Percentiles rank a stretch among this genome's conserved stretches.
phyloP scores from a whole-genome alignment of 2,888 invertebrate species.

The Pammene fasciana region DNA sequence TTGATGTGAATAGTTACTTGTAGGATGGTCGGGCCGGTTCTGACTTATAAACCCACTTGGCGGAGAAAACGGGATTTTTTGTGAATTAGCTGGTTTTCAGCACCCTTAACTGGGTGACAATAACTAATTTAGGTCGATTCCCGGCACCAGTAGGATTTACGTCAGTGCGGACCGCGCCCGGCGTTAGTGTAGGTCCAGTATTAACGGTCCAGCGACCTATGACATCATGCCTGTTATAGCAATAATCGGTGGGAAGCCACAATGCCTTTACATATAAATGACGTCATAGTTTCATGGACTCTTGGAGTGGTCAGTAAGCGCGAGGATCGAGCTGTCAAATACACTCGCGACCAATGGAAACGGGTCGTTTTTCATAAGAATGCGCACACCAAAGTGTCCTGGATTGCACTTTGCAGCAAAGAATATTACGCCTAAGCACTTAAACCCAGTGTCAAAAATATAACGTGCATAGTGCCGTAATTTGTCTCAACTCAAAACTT shows the following conservation, averaged over 20 bases:
- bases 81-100: too few relatives aligned
- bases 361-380: too few relatives aligned
- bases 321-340: neutral
- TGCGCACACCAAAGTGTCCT: too few relatives aligned
- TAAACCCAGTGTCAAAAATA: too few relatives aligned
- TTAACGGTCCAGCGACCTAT: constrained; percentile 6
- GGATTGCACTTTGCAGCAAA: too few relatives aligned
- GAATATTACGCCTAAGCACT: too few relatives aligned
- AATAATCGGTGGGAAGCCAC: constrained; percentile 10
- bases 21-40: constrained; percentile 2
- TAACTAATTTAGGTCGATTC: too few relatives aligned
- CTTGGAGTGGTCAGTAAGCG: constrained; percentile 9
- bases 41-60: neutral
- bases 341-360: neutral
- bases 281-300: constrained; percentile 1
- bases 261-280: constrained; percentile 11
- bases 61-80: too few relatives aligned
- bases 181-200: constrained; percentile 13
- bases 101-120: too few relatives aligned
- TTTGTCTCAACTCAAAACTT: too few relatives aligned
- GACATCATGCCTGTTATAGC: constrained; percentile 12
- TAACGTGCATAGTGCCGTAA: too few relatives aligned
- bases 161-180: neutral
- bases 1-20: constrained; percentile 55
- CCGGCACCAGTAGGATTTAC: too few relatives aligned